Evolutionary conservation across 2,113 vertebrate species (phyloP).

Genomic region (Mobula hypostoma): DNA sequence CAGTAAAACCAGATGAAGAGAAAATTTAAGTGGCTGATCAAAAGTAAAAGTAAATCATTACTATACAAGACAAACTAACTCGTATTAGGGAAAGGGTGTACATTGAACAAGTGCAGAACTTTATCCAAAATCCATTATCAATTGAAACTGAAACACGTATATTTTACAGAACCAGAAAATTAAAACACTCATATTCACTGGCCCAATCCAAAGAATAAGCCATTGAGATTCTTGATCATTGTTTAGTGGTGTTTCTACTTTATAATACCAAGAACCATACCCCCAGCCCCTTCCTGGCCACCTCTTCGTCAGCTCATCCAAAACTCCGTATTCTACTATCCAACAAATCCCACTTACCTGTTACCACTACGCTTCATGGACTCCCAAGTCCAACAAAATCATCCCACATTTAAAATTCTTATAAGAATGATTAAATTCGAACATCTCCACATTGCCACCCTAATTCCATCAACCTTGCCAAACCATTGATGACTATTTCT

Average conservation of each 20-base stretch:
- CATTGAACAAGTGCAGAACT: not conserved
- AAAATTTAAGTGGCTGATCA: not conserved
- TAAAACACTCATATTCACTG: not conserved
- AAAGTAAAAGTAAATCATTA: not conserved
- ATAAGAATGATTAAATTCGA: not conserved
- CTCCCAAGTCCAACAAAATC: not conserved
- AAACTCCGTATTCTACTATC: not conserved
- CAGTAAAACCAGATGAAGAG: not conserved
- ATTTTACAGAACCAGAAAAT: not conserved
- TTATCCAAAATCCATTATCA: not conserved
- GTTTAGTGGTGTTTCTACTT: not conserved
- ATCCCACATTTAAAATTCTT: not conserved
- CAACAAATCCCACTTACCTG: not conserved
- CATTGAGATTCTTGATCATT: not conserved
- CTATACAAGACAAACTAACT: not conserved
- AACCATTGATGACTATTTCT: not conserved
- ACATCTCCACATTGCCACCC: not conserved
- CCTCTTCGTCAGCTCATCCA: not conserved
- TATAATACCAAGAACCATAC: not conserved
- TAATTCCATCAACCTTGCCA: not conserved
- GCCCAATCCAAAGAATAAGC: not conserved
- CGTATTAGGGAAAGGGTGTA: not conserved
- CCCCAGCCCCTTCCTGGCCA: not conserved
- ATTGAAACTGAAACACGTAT: not conserved
- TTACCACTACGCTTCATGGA: not conserved